Evolutionary conservation across 2,113 vertebrate species (phyloP).

Genomic region (Falcunculus frontatus): DNA sequence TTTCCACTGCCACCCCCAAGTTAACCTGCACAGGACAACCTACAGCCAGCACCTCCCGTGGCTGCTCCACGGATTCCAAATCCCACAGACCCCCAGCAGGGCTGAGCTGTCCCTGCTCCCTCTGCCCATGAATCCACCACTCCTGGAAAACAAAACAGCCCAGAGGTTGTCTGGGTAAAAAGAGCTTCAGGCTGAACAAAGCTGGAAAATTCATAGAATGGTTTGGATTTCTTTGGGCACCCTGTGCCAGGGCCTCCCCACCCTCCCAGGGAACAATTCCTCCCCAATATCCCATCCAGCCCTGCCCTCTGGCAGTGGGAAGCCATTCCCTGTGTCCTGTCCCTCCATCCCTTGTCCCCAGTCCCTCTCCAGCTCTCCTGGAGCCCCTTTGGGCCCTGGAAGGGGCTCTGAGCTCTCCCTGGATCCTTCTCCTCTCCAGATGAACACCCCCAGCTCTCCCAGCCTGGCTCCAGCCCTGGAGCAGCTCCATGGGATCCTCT

Average conservation of each 20-base stretch:
- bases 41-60: accelerated
- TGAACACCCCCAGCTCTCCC: background rate
- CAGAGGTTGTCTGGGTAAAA: background rate
- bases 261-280: background rate
- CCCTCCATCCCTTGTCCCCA: background rate
- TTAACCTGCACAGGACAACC: background rate
- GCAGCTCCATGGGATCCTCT: background rate
- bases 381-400: background rate
- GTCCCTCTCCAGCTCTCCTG: background rate
- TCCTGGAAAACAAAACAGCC: background rate
- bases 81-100: background rate
- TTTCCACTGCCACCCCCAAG: background rate
- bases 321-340: background rate
- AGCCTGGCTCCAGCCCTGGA: background rate
- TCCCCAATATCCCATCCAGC: background rate
- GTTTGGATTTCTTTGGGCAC: background rate
- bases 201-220: background rate
- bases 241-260: background rate
- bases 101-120: background rate
- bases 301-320: background rate
- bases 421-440: background rate
- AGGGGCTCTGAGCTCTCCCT: background rate
- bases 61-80: background rate
- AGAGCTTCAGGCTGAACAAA: background rate
- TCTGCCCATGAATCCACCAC: background rate